Base-by-base conservation (phyloP, 2,797 vertebrate genomes). In the Chelmon rostratus region DNA sequence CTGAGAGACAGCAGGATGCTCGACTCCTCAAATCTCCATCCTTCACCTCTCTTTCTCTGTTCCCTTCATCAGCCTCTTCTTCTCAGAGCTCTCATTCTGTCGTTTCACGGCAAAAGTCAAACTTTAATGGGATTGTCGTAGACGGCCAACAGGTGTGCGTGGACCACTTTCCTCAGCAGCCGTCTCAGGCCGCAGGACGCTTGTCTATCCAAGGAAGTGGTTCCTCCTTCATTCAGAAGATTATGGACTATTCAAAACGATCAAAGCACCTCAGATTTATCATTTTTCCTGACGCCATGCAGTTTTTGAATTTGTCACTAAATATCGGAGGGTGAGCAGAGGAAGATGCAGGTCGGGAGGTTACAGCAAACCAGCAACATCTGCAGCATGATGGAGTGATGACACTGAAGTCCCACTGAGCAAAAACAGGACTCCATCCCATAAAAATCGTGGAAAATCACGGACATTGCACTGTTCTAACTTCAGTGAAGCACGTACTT, bases 1-100 rank as follows among this genome's bases (percentile, higher is more conserved):
- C 84, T 81, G 80, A 47, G 84, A 85, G 88, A 78, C 37, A 49
- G 59, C 82, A 82, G 82, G 90, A 88, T 77, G 87, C 84, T 84
- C n/a, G 13, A 67, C 68, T 89, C 68, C 68, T 85, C 73, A 40
- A 50, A 69, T 86, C 79, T 62, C 23, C 68, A 76, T 74, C 74
- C 44, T 58, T 65, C 68, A 53, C 65, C 76, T 65, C 19, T 40
- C 44, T 57, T 54, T 57, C 67, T 63, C 79, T 68, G 31, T 37
- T 61, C 53, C 38, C 53, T 40, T 65, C 56, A 10, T 66, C 78
- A 46, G 5, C 50, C 42, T 68, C 54, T 42, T 52, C 25, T 9
- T 64, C 69, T 58, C 49, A 53, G 25, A 16, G 13, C 19, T 47
- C 37, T 16, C 7, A 0, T 54, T 31, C 38, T 18, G 52, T 42